Evolutionary conservation across 2,888 invertebrate genomes (phyloP).

Genomic region (Mythimna impura): DNA sequence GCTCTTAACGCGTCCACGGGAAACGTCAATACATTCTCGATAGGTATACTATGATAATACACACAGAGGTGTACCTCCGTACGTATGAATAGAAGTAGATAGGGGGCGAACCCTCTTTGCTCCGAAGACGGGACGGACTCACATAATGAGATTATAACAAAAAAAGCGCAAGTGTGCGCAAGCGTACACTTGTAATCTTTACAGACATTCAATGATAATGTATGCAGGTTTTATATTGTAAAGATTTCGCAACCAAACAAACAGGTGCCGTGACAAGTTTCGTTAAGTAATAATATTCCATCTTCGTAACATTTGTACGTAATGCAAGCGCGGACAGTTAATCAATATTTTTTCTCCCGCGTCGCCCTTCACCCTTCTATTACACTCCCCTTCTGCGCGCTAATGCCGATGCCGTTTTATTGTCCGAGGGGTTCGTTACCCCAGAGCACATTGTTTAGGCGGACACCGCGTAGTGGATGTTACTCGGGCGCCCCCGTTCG

Average conservation of each 20-base stretch:
- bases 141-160: conserved; percentile 38
- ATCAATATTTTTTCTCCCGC: conserved; percentile 55
- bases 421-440: conserved; percentile 44
- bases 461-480: conserved; percentile 45
- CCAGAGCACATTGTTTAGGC: conserved; percentile 33
- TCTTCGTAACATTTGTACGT: conserved; percentile 15
- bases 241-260: conserved; percentile 17
- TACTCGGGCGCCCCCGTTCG: neutral
- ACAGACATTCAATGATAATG: conserved; percentile 7
- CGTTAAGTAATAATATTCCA: conserved; percentile 9
- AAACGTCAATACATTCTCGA: conserved; percentile 46
- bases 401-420: conserved; percentile 51
- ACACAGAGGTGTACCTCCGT: conserved; percentile 16
- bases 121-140: neutral
- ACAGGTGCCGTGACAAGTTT: conserved; percentile 33
- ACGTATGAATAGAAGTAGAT: conserved; percentile 33
- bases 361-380: conserved; percentile 51
- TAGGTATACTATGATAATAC: conserved; percentile 20
- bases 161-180: neutral
- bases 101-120: conserved; percentile 50
- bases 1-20: conserved; percentile 38
- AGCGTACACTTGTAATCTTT: conserved; percentile 39
- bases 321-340: conserved; percentile 35
- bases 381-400: conserved; percentile 50
- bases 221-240: conserved; percentile 32